phyloP scores from a whole-genome alignment of 2,113 vertebrate genomes.

The Cyphomyrus plagiostoma region DNA sequence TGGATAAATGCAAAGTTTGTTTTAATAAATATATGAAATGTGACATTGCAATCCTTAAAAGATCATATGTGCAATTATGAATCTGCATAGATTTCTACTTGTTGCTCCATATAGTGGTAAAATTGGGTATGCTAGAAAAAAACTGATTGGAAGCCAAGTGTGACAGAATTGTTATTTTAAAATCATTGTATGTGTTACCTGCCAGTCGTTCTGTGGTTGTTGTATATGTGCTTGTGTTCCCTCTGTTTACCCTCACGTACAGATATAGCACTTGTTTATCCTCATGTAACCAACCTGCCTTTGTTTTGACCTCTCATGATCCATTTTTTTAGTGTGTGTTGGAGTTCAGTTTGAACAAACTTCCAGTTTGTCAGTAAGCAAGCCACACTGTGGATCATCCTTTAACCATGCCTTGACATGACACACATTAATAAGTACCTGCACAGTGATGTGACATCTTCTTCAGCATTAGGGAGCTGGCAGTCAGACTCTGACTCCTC shows the following conservation, averaged over 20 bases:
- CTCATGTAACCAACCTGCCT: neutral
- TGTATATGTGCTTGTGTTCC: neutral
- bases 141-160: neutral
- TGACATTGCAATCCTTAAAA: neutral
- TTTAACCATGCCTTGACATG: neutral
- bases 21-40: neutral
- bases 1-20: neutral
- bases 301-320: neutral
- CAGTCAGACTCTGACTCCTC: neutral
- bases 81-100: neutral
- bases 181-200: neutral
- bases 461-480: neutral
- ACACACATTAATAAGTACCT: neutral
- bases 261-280: neutral
- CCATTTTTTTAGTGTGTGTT: neutral
- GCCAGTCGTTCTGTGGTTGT: neutral
- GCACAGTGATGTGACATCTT: neutral
- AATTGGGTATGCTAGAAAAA: neutral
- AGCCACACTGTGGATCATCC: neutral
- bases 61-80: neutral
- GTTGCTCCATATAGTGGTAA: neutral
- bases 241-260: neutral
- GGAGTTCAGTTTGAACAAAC: neutral
- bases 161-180: neutral
- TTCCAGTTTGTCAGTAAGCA: neutral